These are phyloP conservation scores for Anthrax anthrax DNA, from an alignment of 2,888 invertebrate species.

Conservation along the genomic window DNA sequence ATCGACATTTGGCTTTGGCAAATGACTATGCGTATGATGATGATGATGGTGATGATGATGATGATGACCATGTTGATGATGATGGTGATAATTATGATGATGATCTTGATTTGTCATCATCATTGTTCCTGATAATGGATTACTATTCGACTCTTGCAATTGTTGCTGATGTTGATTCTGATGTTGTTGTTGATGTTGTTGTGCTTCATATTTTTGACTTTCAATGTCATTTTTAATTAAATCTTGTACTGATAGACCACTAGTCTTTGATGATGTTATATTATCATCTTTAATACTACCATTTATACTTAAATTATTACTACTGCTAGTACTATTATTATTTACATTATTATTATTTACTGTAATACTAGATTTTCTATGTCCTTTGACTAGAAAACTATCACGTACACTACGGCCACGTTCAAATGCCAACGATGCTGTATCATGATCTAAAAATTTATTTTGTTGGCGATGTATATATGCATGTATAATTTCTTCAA, in stretches of 20 bases:
- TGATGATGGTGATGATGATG: constrained; percentile 3
- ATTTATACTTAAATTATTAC: background rate
- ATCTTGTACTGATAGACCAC: constrained; percentile 20
- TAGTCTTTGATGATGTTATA: background rate
- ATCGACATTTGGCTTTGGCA: constrained; percentile 19
- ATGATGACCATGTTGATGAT: constrained; percentile 8
- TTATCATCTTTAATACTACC: constrained; percentile 1
- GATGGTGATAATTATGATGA: constrained; percentile 8
- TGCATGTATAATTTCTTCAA: constrained; percentile 64
- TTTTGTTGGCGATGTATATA: constrained; percentile 45
- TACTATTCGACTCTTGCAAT: too few species aligned
- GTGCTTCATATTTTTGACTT: constrained; percentile 13
- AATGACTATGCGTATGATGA: constrained; percentile 19
- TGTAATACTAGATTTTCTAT: background rate
- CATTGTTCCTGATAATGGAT: constrained; percentile 16
- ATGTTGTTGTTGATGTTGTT: background rate
- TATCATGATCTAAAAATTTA: constrained; percentile 20
- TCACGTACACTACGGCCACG: constrained; percentile 26
- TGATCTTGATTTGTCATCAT: constrained; percentile 6
- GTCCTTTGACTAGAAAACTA: constrained; percentile 19
- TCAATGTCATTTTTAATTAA: constrained; percentile 21
- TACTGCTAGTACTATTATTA: too few species aligned
- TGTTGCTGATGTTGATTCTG: constrained; percentile 13
- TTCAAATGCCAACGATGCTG: constrained; percentile 23
- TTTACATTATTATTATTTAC: background rate